Conservation (phyloP, 2,888 invertebrate genomes). For the Lycophotia porphyrea region DNA sequence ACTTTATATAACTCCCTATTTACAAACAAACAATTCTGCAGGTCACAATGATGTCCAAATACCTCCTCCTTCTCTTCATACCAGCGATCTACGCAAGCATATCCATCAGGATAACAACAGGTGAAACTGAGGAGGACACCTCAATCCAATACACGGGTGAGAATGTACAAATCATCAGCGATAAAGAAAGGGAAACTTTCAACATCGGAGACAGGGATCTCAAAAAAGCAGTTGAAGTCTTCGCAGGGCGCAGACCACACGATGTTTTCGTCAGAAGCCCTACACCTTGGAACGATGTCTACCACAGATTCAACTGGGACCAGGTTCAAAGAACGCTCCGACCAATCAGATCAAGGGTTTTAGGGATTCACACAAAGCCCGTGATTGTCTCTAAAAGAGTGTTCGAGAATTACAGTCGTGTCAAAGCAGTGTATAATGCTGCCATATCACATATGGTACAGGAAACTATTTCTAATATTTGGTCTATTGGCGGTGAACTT, state of each 20-base stretch:
- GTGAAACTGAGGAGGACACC: neutral
- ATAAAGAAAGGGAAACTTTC: constrained; percentile 66
- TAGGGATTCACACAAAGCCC: constrained; percentile 58
- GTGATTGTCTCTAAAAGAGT: constrained; percentile 55
- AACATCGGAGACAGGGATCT: constrained; percentile 63
- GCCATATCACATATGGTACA: constrained; percentile 64
- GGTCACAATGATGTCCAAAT: constrained; percentile 28
- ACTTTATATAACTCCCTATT: neutral
- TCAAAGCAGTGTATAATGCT: constrained; percentile 60
- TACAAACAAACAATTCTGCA: neutral
- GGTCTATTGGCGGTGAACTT: constrained; percentile 62
- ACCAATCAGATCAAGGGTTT: constrained; percentile 59
- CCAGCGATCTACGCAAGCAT: constrained; percentile 24
- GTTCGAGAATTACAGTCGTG: constrained; percentile 63
- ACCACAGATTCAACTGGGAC: constrained; percentile 67
- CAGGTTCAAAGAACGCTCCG: constrained; percentile 66
- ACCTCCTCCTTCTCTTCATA: constrained; percentile 11
- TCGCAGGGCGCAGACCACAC: constrained; percentile 65
- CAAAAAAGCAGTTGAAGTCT: constrained; percentile 56
- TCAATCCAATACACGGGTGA: constrained; percentile 43
- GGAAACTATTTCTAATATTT: constrained; percentile 65
- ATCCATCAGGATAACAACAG: constrained; percentile 10
- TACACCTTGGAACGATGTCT: constrained; percentile 74
- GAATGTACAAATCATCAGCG: constrained; percentile 63
- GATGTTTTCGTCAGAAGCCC: constrained; percentile 70